These are phyloP conservation scores for Coboldia fuscipes DNA, from an alignment of 1,140 invertebrate genomes.

Conservation along the genomic window DNA sequence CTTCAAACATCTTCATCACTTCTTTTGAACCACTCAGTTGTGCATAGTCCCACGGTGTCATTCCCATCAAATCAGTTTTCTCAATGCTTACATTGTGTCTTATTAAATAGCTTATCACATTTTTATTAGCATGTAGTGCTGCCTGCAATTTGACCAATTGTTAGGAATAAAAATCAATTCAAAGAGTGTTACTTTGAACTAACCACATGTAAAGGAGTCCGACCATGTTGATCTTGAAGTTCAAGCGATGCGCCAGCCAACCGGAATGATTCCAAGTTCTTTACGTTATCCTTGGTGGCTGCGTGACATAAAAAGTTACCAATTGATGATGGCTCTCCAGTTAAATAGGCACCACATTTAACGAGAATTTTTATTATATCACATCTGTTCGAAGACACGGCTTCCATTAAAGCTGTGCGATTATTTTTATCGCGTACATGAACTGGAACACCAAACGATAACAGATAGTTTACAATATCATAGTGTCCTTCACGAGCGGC, in stretches of 20 bases:
- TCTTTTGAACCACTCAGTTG: too few species aligned
- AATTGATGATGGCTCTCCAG: constrained; percentile 22
- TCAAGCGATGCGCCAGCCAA: constrained; percentile 40
- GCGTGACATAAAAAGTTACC: constrained; percentile 37
- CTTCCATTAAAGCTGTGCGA: constrained; percentile 35
- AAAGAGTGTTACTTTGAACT: too few species aligned
- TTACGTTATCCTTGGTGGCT: constrained; percentile 29
- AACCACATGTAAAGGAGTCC: constrained; percentile 38
- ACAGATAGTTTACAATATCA: constrained; percentile 44
- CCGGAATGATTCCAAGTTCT: constrained; percentile 30
- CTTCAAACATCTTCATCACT: too few species aligned
- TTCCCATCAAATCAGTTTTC: constrained; percentile 24
- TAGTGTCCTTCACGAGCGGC: constrained; percentile 50
- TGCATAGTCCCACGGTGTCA: constrained; percentile 28
- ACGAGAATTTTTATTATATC: constrained; percentile 35
- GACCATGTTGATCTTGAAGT: constrained; percentile 29
- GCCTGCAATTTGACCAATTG: too few species aligned
- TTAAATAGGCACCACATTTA: constrained; percentile 40
- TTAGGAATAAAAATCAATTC: too few species aligned
- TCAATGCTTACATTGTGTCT: constrained; percentile 19
- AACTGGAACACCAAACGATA: constrained; percentile 67
- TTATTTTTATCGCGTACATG: constrained; percentile 34
- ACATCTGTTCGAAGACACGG: constrained; percentile 34
- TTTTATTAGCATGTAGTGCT: constrained; percentile 21
- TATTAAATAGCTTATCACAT: constrained; percentile 22